Base-by-base conservation (phyloP, 2,888 invertebrate species). In the Folsomia candida region DNA sequence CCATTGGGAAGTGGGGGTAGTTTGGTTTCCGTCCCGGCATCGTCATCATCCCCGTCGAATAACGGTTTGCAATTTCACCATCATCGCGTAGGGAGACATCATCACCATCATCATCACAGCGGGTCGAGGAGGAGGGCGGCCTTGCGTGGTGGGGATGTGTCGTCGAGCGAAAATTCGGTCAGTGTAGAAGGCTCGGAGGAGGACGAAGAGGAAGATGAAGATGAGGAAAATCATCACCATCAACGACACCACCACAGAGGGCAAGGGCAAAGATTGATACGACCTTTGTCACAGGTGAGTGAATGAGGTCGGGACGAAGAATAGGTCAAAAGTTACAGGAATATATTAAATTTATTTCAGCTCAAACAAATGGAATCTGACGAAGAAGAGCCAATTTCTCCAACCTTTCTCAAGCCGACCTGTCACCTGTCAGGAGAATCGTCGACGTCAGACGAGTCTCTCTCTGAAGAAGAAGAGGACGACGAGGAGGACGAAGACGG, bases 391-490 rank as follows among this genome's bases (percentile, higher is more conserved):
- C n/a, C n/a, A n/a, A n/a, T n/a, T n/a, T n/a, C n/a, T n/a, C 37
- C 37, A 37, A 14, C 37, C 4, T 37, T 37, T 37, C 14, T 37
- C 14, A 37, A 37, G 37, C 37, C 37, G 14, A 4, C 6, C 14
- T 37, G 37, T 37, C 37, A 37, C 37, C 37, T 37, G 37, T 37
- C 37, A 9, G 37, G 37, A 37, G 37, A 9, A 4, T 37, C 37
- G 4, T 37, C 37, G 4, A 37, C 78, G 1, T 77, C 77, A 11
- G 79, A 79, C 26, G 79, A 78, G 1, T 76, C 76, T 58, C 51
- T 77, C 24, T 76, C 76, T 67, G 74, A 70, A 24, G 69, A 68
- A n/a, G n/a, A n/a, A n/a, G n/a, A n/a, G n/a, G n/a, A n/a, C 9
- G 76, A 68, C 0, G 76, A 75, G 6, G 57, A n/a, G n/a, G n/a